Evolutionary conservation across 30 jellyfish, hydroid and myxozoan species (phyloP), one percentile per base, ranked within the genome.

Genomic region (Catostylus mosaicus): DNA sequence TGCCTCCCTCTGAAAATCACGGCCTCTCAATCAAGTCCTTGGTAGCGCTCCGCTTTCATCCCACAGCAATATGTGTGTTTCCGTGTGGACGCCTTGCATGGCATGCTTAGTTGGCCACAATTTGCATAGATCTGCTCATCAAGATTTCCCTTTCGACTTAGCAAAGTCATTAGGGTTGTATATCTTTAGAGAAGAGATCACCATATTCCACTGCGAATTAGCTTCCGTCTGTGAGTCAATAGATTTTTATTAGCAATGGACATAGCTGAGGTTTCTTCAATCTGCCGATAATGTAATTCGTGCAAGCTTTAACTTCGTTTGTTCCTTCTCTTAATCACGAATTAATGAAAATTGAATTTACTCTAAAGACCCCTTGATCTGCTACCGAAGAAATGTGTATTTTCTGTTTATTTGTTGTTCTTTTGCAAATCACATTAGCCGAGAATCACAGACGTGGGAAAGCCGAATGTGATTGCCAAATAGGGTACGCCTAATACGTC

Each of bases 281-380:
- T 12, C 56, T 66, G 57, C 51, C 32, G 59, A 34, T 26, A 2
- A 19, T 32, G 57, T 29, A 32, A 31, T 66, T 66, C 56, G 27
- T 30, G 51, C 78, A 29, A 66, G 59, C 46, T 66, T 24, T 30
- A 2, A 66, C 18, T 62, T 31, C 59, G 29, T 66, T 66, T 30
- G 59, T 19, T 30, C 78, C 32, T 5, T 12, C 47, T 66, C 56
- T 24, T 66, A 66, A 66, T 52, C 67, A 24, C 29, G 56, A 30
- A 30, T 66, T 66, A 66, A 66, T 66, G 54, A 43, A 33, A 66
- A 66, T 66, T 33, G 51, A 32, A 66, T 32, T 66, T 66, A 57
- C 7, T 8, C 27, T 4, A 31, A 32, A 29, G 24, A 31, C 24
- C 7, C 67, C 67, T 52, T 52, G 67, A 52, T 52, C 67, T 10